Evolutionary conservation across 2,797 vertebrate species (phyloP).

Genomic region (Poecilia wingei): DNA sequence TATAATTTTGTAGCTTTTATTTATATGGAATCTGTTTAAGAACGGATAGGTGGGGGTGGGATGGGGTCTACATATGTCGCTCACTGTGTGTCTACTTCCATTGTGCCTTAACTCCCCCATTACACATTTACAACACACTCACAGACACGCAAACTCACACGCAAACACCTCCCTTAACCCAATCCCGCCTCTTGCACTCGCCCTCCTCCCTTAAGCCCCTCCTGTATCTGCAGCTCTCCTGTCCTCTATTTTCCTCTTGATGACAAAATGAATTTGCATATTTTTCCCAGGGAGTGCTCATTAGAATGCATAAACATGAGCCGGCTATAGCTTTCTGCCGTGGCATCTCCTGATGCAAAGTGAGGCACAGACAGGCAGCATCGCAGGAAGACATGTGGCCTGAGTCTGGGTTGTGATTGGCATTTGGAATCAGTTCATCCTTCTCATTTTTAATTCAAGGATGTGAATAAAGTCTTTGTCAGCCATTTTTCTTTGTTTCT

Average conservation of each 20-base stretch:
- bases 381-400: constrained; percentile 73
- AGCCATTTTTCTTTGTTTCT: constrained; percentile 77
- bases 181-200: constrained; percentile 64
- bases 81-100: constrained; percentile 44
- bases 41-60: constrained; percentile 30
- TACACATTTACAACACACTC: constrained; percentile 28
- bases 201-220: constrained; percentile 69
- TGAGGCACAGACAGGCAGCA: constrained; percentile 69
- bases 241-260: constrained; percentile 78
- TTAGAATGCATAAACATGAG: constrained; percentile 80
- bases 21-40: constrained; percentile 11
- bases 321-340: constrained; percentile 69
- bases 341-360: constrained; percentile 72
- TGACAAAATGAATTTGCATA: constrained; percentile 82
- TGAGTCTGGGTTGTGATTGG: constrained; percentile 76
- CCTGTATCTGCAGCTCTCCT: constrained; percentile 76
- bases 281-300: constrained; percentile 74
- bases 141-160: constrained; percentile 30
- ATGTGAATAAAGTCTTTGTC: constrained; percentile 68
- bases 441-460: constrained; percentile 67
- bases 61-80: constrained; percentile 49
- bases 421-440: constrained; percentile 74
- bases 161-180: constrained; percentile 51
- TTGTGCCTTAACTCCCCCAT: constrained; percentile 30
- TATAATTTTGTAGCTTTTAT: background rate